These are phyloP conservation scores for Nomada ruficornis DNA, from an alignment of 2,888 invertebrate genomes.

Conservation along the genomic window DNA sequence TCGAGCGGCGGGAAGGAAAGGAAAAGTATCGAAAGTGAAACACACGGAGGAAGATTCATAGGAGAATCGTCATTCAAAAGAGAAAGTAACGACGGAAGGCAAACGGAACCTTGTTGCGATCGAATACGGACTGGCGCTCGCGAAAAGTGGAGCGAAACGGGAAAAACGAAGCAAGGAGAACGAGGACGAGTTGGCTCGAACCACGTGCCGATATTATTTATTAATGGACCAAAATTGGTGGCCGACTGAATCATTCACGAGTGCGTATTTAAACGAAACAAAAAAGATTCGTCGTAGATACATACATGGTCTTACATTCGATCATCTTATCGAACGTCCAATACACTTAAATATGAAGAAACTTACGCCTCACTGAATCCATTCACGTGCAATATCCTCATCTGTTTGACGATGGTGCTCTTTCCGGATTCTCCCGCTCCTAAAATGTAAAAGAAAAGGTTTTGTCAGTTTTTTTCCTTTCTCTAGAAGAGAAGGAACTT, in stretches of 20 bases:
- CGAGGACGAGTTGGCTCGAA: slow-evolving; percentile 29
- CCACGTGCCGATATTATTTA: slow-evolving; percentile 65
- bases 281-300: slow-evolving; percentile 10
- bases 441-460: slow-evolving; percentile 76
- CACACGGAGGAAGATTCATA: background rate
- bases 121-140: background rate
- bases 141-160: too few relatives aligned
- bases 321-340: background rate
- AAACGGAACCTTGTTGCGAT: too few relatives aligned
- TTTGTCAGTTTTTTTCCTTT: background rate
- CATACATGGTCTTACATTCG: slow-evolving; percentile 2
- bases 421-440: slow-evolving; percentile 99
- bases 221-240: slow-evolving; percentile 36
- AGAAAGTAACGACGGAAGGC: background rate
- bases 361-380: slow-evolving; percentile 97
- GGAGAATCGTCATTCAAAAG: background rate
- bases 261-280: slow-evolving; percentile 14
- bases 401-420: slow-evolving; percentile 99
- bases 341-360: slow-evolving; percentile 27
- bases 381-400: slow-evolving; percentile 99
- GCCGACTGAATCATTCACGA: slow-evolving; percentile 53
- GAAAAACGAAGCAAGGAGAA: background rate
- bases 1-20: background rate
- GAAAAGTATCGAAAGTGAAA: background rate
- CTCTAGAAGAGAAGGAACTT: background rate